Evolutionary conservation across 2,113 vertebrate genomes (phyloP), one percentile per base, ranked within the genome.

Genomic region (Ivindomyrus marchei): DNA sequence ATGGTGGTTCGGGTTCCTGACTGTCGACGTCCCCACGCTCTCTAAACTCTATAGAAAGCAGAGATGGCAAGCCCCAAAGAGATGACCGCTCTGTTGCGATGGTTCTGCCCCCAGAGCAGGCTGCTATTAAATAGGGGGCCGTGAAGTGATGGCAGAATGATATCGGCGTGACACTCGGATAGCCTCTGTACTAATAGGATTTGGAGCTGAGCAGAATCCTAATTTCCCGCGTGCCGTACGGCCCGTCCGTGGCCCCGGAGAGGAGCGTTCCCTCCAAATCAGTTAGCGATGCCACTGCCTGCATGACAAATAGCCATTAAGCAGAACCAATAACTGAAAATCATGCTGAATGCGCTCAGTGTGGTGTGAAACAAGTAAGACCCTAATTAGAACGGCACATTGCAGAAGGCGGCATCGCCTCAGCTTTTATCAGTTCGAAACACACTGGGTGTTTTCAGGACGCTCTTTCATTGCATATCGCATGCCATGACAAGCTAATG

Each of bases 291-390:
- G 62, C 91, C 91, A 50, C 90, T 90, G 85, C 92, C 94, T 58
- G 91, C 92, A 90, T 95, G 93, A 94, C 92, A 94, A 95, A 94
- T 93, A 92, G 91, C 93, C 93, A 92, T 95, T 92, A 94, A 94
- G 91, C 92, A 88, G 91, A 90, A 91, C 93, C 93, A 92, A 94
- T 93, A 92, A 92, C 19, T 52, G 90, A 90, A 74, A 89, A 88
- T 89, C 88, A 90, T 88, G 1, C 21, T 87, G 86, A 93, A 93
- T 92, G 62, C 15, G 5, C 85, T 36, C 31, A 80, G 66, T 62
- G n/a, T 80, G 62, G 58, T 77, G 93, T 92, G 90, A 93, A 92
- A 91, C 86, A 90, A 92, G 92, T 39, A 91, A 92, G 94, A 94
- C 91, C 90, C 91, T 94, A 94, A 94, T 95, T 94, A 94, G 93